Evolutionary conservation across 1,140 invertebrate genomes (phyloP).

Genomic region (Mercenaria mercenaria): DNA sequence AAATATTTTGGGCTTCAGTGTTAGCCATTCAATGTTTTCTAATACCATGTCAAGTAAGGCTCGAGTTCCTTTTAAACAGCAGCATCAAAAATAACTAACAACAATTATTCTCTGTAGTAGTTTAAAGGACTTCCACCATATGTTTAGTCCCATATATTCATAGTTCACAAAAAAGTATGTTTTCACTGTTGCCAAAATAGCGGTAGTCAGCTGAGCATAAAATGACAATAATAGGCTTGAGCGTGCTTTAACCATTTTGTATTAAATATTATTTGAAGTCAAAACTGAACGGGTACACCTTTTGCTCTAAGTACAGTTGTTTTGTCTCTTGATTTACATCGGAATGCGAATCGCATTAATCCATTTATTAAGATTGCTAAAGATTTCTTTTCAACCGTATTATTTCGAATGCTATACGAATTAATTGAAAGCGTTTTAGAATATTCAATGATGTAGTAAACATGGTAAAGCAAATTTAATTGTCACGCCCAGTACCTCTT

Average conservation of each 20-base stretch:
- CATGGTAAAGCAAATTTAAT: neutral
- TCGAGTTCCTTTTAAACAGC: no score
- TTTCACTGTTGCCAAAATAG: neutral
- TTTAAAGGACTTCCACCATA: no score
- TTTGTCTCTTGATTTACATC: conserved; percentile 1
- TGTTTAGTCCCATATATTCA: no score
- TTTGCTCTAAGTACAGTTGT: neutral
- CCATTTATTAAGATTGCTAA: neutral
- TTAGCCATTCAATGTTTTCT: no score
- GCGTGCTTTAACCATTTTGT: neutral
- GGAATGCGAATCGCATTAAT: neutral
- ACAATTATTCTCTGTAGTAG: no score
- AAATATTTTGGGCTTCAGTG: no score
- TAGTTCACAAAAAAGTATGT: neutral
- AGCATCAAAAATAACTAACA: no score
- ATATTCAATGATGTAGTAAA: neutral
- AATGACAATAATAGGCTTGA: neutral
- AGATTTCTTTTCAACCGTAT: neutral
- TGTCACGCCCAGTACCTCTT: neutral
- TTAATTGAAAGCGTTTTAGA: conserved; percentile 3
- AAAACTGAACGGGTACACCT: neutral
- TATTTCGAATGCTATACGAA: neutral
- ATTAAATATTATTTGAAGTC: neutral
- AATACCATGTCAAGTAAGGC: no score
- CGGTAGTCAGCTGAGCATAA: neutral